A percentile compares a stretch with the other conserved stretches of the same genome.
Evolutionary conservation across 2,888 invertebrate species (phyloP).

Genomic region (Limnephilus lunatus): DNA sequence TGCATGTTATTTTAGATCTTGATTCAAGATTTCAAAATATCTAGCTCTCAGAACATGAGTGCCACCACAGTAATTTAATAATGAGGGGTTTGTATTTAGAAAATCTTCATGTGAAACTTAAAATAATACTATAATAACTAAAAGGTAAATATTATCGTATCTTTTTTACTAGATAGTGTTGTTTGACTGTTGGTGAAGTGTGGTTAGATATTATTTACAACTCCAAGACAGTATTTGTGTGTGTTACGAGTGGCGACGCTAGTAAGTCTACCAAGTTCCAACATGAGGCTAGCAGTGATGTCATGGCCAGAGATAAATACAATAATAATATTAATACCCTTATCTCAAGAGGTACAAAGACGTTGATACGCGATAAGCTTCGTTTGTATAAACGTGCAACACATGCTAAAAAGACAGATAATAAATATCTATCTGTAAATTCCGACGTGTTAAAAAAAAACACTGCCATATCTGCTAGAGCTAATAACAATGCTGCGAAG

Average conservation of each 20-base stretch:
- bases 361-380: conserved; percentile 25
- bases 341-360: conserved; percentile 28
- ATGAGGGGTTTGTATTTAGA: neutral
- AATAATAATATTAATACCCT: conserved; percentile 29
- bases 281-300: conserved; percentile 35
- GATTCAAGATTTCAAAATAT: neutral
- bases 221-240: neutral
- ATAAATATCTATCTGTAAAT: neutral
- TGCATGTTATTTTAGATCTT: neutral
- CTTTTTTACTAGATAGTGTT: neutral
- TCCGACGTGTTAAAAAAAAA: neutral
- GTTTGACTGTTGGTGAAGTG: neutral
- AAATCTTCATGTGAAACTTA: neutral
- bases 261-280: conserved; percentile 33
- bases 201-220: neutral
- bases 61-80: neutral
- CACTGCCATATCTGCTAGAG: neutral
- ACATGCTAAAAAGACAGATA: neutral
- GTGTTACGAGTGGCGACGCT: conserved; percentile 46
- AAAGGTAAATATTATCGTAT: neutral
- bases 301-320: conserved; percentile 36
- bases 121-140: neutral
- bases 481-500: neutral
- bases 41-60: too few species aligned
- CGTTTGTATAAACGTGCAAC: neutral